These are phyloP conservation scores for Diorhabda carinulata DNA, from an alignment of 1,140 invertebrate species.

Conservation along the genomic window DNA sequence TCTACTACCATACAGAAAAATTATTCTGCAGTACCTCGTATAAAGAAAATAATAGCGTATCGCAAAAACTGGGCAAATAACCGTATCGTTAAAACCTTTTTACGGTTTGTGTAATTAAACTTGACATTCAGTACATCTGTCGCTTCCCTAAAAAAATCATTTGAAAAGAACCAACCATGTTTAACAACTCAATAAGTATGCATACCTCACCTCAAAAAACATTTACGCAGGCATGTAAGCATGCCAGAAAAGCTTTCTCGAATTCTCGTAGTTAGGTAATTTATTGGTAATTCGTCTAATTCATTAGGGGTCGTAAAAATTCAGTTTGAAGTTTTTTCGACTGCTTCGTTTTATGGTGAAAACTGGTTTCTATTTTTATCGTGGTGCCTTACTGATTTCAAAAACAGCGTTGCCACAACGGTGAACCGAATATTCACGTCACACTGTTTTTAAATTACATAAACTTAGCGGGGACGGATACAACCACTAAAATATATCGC, in stretches of 20 bases:
- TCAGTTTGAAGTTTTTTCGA: neutral
- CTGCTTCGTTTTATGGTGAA: neutral
- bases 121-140: neutral
- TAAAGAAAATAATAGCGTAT: no score
- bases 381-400: neutral
- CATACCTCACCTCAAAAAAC: constrained; percentile 2
- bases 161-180: neutral
- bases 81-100: no score
- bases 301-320: constrained; percentile 2
- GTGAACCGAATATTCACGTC: no score
- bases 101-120: neutral
- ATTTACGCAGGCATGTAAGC: neutral
- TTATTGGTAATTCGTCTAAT: constrained; percentile 2
- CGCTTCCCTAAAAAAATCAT: constrained; percentile 3
- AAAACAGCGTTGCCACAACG: neutral
- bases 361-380: neutral
- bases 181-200: constrained; percentile 2
- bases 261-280: constrained; percentile 2
- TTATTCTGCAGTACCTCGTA: no score
- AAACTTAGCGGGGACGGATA: no score
- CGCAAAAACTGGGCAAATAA: no score
- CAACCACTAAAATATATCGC: no score
- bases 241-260: neutral
- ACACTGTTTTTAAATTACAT: no score
- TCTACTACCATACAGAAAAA: no score